Evolutionary conservation across 35 echinoderm and acorn worm genomes (phyloP), one percentile per base, ranked within the genome.

Genomic region (Anneissia japonica): DNA sequence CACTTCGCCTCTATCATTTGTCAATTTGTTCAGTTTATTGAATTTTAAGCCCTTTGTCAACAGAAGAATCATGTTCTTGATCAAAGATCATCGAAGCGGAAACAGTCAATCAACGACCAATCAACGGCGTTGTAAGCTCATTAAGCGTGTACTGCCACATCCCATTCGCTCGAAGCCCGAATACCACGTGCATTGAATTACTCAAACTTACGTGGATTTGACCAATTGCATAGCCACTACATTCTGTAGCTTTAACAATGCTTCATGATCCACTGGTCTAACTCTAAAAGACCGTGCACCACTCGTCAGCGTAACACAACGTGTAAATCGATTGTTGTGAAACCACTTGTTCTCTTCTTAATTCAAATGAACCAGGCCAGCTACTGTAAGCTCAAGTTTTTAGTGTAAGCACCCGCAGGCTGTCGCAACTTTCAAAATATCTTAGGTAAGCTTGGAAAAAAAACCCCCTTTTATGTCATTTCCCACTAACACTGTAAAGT

Each of bases 1-100:
- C 51, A 64, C 51, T 64, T 64, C 51, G 51, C 51, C 51, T 64
- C 51, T 64, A 64, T 64, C 51, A 64, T 64, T 64, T 64, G 51
- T 64, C 51, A 64, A 64, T 64, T 64, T 64, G 19, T 23, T 64
- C 51, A 26, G 51, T 64, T 64, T 64, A 64, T 64, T 64, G 51
- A 64, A 64, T 64, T 64, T 64, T 64, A 64, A 64, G 51, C 51
- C 51, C 21, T 64, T 64, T 64, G 51, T 64, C 51, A 64, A 64
- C 51, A 64, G 9, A 6, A 64, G 21, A 64, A 64, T 26, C 9
- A 64, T 64, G 51, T 64, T 64, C 51, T 64, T 64, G 51, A 64
- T 64, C 51, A 64, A 64, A 64, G 51, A 64, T 9, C 51, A 64
- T 23, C 26, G 6, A 64, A 64, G 51, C 51, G 51, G 11, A 23